Base-by-base conservation (phyloP, 2,113 vertebrate genomes). In the Willisornis vidua region DNA sequence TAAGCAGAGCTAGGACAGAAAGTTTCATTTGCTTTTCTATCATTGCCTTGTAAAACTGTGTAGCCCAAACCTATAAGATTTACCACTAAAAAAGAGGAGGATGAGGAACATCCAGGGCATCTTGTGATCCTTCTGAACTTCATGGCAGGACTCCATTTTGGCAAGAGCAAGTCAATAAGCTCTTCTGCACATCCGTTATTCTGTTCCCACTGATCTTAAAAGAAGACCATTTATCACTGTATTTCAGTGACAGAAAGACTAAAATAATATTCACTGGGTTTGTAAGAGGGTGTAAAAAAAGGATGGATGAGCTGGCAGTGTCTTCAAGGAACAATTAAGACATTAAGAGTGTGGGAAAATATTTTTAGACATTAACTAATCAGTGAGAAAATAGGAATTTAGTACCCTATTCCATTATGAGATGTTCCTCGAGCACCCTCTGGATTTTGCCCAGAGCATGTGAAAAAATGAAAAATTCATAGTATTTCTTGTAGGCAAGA, bases 381-480 rank as follows among this genome's bases (percentile, higher is more conserved):
- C 41, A 54, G 63, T 57, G 37, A 85, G 81, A 75, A 90, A 62
- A 91, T 76, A 16, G 28, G 77, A 96, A 91, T 91, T 91, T 95
- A 91, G 92, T 86, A 81, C 90, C 17, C 0, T 0, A 72, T 75
- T 86, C 3, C 1, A 31, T 88, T 84, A 54, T 6, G 41, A 87
- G 67, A 72, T 37, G 29, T 91, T 95, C 80, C 90, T 92, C 22
- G 48, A 93, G 80, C 83, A 91, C 62, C n/a, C 77, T 77, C 83
- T 93, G 90, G 76, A 90, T 93, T 79, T 90, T 89, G 70, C 89
- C 76, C 58, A 55, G 89, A 95, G 85, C 52, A 55, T 89, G 54
- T 95, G 93, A 87, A 89, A 77, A 94, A 94, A 93, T 72, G 78
- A 90, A 91, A 95, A 94, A 91, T 96, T 91, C 94, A 96, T 96